phyloP scores from a whole-genome alignment of 2,797 vertebrate genomes.

The Clarias pachynema region DNA sequence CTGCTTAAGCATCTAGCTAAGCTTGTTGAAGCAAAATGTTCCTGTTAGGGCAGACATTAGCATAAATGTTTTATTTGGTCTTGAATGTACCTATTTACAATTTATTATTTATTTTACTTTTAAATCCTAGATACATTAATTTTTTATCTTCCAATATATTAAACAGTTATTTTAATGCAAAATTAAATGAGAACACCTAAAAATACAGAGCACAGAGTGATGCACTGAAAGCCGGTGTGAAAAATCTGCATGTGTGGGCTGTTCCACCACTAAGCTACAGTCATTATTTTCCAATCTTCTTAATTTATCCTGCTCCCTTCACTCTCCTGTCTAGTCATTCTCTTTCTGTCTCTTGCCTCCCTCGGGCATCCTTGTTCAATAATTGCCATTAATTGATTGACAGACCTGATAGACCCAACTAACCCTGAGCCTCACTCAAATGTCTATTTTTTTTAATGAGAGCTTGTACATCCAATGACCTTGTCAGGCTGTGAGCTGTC shows the following conservation, averaged over 20 bases:
- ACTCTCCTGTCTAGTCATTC: slow-evolving; percentile 85
- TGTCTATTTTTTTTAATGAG: slow-evolving; percentile 99
- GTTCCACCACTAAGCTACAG: slow-evolving; percentile 73
- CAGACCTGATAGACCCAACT: slow-evolving; percentile 96
- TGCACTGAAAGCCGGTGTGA: slow-evolving; percentile 21
- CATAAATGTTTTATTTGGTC: background rate
- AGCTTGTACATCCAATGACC: slow-evolving; percentile 97
- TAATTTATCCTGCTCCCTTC: slow-evolving; percentile 82
- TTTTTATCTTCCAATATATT: background rate
- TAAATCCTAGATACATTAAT: background rate
- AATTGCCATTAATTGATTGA: slow-evolving; percentile 99
- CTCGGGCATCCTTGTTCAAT: slow-evolving; percentile 93
- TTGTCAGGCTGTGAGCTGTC: slow-evolving; percentile 95
- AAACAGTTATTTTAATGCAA: background rate
- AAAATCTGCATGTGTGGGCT: slow-evolving; percentile 75
- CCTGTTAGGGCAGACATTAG: slow-evolving; percentile 32
- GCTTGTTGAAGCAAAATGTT: slow-evolving; percentile 49
- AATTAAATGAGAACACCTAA: slow-evolving; percentile 16
- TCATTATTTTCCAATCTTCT: slow-evolving; percentile 83
- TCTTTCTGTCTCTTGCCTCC: slow-evolving; percentile 82
- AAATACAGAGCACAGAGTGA: slow-evolving; percentile 29
- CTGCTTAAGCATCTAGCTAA: slow-evolving; percentile 52
- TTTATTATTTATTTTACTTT: background rate
- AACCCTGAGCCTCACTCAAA: slow-evolving; percentile 91
- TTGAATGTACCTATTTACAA: background rate